Evolutionary conservation across 2,113 vertebrate genomes (phyloP).

Genomic region (Tursiops truncatus): DNA sequence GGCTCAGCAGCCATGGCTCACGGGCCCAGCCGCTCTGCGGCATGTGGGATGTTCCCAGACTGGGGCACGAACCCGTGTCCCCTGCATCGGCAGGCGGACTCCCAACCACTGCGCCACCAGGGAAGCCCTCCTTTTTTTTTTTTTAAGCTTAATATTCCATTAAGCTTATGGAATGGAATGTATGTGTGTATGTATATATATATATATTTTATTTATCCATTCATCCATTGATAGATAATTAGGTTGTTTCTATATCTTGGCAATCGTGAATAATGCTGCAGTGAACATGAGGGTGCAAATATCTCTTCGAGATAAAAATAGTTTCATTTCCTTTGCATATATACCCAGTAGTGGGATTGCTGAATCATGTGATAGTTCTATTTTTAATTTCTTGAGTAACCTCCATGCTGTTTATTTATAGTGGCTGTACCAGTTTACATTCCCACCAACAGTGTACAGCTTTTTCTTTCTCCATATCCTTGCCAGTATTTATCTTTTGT

Average conservation of each 20-base stretch:
- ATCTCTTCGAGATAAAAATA: background rate
- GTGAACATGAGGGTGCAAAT: background rate
- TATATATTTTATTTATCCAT: background rate
- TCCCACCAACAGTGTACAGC: background rate
- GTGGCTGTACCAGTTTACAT: background rate
- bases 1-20: too few species aligned
- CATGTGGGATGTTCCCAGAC: too few species aligned
- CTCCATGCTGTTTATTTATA: background rate
- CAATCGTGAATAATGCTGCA: background rate
- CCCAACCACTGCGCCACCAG: too few species aligned
- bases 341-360: background rate
- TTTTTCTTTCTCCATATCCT: background rate
- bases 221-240: background rate
- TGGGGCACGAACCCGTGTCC: too few species aligned
- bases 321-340: background rate
- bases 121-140: too few species aligned
- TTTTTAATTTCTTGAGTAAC: background rate
- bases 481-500: background rate
- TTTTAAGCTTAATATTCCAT: too few species aligned
- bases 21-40: too few species aligned
- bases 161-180: too few species aligned
- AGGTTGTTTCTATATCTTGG: background rate
- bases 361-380: background rate
- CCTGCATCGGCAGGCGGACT: too few species aligned
- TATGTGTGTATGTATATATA: too few species aligned